A percentile compares a stretch with the other conserved stretches of the same genome.
Evolutionary conservation across 2,888 invertebrate species (phyloP).

Genomic region (Cantharis rufa): DNA sequence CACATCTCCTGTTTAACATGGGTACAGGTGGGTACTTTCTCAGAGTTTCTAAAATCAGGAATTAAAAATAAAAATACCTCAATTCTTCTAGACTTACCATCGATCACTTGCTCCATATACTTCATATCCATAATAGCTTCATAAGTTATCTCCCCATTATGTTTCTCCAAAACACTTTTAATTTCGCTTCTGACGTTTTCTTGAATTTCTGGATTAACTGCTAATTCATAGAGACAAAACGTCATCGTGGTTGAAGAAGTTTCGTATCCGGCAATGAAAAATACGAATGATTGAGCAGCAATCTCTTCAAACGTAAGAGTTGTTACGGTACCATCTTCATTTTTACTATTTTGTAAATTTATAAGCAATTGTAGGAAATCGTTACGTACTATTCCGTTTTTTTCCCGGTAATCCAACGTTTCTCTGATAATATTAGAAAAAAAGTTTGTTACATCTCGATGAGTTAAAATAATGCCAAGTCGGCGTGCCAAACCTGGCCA

Average conservation of each 20-base stretch:
- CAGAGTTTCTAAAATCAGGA: slow-evolving; percentile 35
- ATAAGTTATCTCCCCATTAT: slow-evolving; percentile 54
- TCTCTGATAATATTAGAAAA: slow-evolving; percentile 46
- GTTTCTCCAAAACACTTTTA: slow-evolving; percentile 44
- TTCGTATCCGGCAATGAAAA: slow-evolving; percentile 49
- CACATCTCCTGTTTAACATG: slow-evolving; percentile 7
- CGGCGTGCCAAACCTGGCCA: not conserved
- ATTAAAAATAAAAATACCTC: not conserved
- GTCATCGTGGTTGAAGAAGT: slow-evolving; percentile 52
- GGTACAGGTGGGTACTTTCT: slow-evolving; percentile 26
- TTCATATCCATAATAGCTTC: slow-evolving; percentile 57
- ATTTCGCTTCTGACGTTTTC: slow-evolving; percentile 54
- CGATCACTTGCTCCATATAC: slow-evolving; percentile 57
- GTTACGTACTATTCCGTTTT: slow-evolving; percentile 53
- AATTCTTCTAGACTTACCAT: slow-evolving; percentile 14
- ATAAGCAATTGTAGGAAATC: slow-evolving; percentile 60
- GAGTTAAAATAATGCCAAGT: not conserved
- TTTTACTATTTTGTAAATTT: slow-evolving; percentile 33
- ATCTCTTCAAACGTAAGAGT: not conserved
- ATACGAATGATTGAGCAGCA: slow-evolving; percentile 39
- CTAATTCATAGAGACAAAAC: slow-evolving; percentile 58
- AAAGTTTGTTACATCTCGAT: not conserved
- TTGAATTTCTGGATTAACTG: slow-evolving; percentile 56
- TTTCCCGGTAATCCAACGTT: slow-evolving; percentile 53
- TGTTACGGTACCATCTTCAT: not conserved